Evolutionary conservation across 2,888 invertebrate genomes (phyloP), one percentile per base, ranked within the genome.

Genomic region (Protodeltote pygarga): DNA sequence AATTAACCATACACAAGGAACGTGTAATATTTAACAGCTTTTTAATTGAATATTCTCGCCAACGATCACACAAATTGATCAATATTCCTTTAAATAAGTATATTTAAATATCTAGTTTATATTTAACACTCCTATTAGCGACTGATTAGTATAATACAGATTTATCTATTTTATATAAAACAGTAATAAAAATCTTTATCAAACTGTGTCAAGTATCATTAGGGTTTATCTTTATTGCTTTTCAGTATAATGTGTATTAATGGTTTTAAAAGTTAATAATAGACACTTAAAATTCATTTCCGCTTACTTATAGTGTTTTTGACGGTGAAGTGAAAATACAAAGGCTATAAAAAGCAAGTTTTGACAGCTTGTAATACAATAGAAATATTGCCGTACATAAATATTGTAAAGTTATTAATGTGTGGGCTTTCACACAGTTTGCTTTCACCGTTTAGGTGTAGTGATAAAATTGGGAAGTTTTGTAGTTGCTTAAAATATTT

Each of bases 171-270:
- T 37, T 33, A 46, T 48, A 44, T 59, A 46, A 66, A 70, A 66
- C 11, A 50, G 49, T 41, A 35, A 62, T 66, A 70, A 69, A 63
- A 59, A 44, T 51, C 51, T 40, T 59, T 51, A 66, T 59, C 60
- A 32, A 23, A n/a, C 33, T 46, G 45, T 39, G 39, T 49, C 27
- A 39, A 49, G 31, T 53, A 48, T 55, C 35, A 55, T 67, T 55
- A 63, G 33, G 32, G 16, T 45, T 55, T 66, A 68, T 65, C 60
- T 67, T 55, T 65, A 62, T 54, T 48, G 41, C 51, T 25, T 49
- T 69, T 54, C 14, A 52, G 40, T 44, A 24, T 62, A 39, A 54
- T 37, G 37, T 49, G 16, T 46, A 64, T 51, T 46, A 46, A 68
- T 33, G 51, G 39, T 19, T 14, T 45, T 42, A 47, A 51, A 51